Conservation (phyloP, 2,113 vertebrate genomes). For the Antigone vipio region DNA sequence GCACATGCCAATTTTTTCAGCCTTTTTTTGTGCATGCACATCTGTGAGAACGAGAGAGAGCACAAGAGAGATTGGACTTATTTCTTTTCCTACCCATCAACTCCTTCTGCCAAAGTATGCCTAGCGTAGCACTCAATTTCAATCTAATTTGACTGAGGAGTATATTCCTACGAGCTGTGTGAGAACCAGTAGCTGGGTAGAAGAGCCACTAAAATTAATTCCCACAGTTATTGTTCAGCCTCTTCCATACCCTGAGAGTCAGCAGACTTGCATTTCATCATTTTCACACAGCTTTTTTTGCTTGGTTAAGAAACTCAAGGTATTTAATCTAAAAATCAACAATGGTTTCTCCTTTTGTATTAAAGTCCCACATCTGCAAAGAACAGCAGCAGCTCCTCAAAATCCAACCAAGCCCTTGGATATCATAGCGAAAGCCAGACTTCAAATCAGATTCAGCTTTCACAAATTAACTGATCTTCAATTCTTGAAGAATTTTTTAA, state of each 20-base stretch:
- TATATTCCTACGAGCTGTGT: neutral
- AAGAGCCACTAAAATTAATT: neutral
- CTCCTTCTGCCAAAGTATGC: neutral
- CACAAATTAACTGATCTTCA: neutral
- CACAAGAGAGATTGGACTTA: neutral
- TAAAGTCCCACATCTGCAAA: neutral
- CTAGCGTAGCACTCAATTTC: neutral
- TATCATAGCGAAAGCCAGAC: neutral
- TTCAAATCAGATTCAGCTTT: neutral
- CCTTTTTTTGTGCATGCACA: neutral
- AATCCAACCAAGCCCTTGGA: neutral
- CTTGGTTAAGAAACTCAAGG: neutral
- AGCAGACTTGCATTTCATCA: neutral
- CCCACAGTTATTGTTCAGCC: neutral
- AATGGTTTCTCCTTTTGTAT: neutral
- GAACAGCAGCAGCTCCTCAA: neutral
- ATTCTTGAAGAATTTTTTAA: neutral
- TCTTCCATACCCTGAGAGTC: neutral
- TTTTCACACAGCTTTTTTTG: neutral
- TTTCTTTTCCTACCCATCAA: neutral
- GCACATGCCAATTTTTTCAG: constrained; percentile 14
- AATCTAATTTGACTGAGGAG: neutral
- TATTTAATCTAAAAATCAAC: constrained; percentile 7
- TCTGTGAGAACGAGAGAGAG: neutral
- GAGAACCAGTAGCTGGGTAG: neutral